Conservation (phyloP, 2,113 vertebrate genomes). For the Smithornis capensis region DNA sequence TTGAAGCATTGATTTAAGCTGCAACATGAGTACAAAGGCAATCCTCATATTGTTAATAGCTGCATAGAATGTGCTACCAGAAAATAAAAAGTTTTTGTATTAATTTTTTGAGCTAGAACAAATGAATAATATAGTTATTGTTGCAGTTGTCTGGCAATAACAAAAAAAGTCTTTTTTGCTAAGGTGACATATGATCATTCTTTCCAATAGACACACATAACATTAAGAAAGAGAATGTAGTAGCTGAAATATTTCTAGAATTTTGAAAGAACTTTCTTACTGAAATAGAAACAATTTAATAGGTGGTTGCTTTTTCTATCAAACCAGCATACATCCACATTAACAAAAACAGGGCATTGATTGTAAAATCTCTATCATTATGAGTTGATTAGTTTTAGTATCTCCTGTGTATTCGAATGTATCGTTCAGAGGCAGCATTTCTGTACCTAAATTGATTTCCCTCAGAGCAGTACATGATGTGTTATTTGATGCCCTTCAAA, state of each 20-base stretch:
- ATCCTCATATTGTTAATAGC: neutral
- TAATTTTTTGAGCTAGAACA: neutral
- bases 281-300: neutral
- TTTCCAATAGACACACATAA: neutral
- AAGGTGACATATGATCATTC: neutral
- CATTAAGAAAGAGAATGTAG: neutral
- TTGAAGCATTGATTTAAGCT: neutral
- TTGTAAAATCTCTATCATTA: constrained; percentile 26
- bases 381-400: constrained; percentile 50
- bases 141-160: neutral
- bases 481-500: constrained; percentile 85
- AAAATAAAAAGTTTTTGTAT: neutral
- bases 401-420: constrained; percentile 61
- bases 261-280: neutral
- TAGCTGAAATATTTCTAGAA: neutral
- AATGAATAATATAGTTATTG: neutral
- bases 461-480: constrained; percentile 75
- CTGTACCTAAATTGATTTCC: constrained; percentile 75
- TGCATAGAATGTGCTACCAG: neutral
- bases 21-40: neutral
- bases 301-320: neutral
- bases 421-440: constrained; percentile 49
- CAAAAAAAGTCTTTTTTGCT: neutral
- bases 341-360: constrained; percentile 26
- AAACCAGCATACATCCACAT: neutral